These are phyloP conservation scores for Cerastis rubricosa DNA, from an alignment of 2,888 invertebrate species.

Conservation along the genomic window DNA sequence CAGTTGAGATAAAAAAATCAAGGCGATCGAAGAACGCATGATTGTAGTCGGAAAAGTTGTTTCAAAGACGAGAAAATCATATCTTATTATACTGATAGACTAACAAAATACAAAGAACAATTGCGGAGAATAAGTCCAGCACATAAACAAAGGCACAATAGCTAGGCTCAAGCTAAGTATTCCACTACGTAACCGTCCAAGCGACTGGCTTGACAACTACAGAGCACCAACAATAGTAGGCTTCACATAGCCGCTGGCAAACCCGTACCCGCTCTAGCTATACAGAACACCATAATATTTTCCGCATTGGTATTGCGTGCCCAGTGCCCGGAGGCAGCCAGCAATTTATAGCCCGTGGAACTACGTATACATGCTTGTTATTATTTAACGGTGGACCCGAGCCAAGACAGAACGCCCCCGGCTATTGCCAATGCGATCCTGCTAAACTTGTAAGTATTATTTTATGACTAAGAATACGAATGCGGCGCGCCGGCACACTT, in stretches of 20 bases:
- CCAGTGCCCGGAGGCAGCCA: conserved; percentile 87
- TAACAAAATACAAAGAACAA: conserved; percentile 12
- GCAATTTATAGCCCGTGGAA: conserved; percentile 88
- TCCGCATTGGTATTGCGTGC: conserved; percentile 90
- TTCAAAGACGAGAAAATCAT: background rate
- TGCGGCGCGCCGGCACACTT: conserved; percentile 55
- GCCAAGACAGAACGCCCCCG: conserved; percentile 81
- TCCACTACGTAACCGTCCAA: conserved; percentile 58
- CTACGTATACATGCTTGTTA: conserved; percentile 83
- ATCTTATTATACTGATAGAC: background rate
- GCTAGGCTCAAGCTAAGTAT: conserved; percentile 42
- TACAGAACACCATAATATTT: conserved; percentile 78
- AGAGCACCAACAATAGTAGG: conserved; percentile 77
- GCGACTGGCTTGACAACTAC: conserved; percentile 69
- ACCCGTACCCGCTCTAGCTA: conserved; percentile 72
- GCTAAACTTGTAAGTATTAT: conserved; percentile 80
- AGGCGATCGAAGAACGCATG: background rate
- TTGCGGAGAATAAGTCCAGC: conserved; percentile 28
- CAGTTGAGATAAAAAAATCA: conserved; percentile 2
- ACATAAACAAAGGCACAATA: conserved; percentile 56
- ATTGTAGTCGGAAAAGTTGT: background rate
- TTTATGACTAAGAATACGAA: conserved; percentile 73
- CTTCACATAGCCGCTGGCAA: conserved; percentile 75
- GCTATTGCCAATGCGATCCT: conserved; percentile 82
- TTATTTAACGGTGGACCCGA: conserved; percentile 85